Percentiles rank a stretch among this genome's conserved stretches.
phyloP scores from a whole-genome alignment of 2,888 invertebrate genomes.

The Ditylenchus weischeri region DNA sequence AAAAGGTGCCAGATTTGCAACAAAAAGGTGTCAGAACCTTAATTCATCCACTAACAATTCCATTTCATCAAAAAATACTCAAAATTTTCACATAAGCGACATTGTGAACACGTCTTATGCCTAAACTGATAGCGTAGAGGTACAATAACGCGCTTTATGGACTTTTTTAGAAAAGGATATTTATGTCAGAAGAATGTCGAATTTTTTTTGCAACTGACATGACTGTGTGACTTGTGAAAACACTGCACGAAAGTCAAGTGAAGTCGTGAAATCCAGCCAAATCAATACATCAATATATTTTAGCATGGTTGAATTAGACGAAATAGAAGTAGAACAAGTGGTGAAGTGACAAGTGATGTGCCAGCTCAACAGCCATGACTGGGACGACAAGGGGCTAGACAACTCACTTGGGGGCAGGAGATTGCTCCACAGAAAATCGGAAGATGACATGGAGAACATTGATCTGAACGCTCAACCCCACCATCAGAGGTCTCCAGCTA shows the following conservation, averaged over 20 bases:
- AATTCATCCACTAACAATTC: too few relatives aligned
- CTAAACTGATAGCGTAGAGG: too few relatives aligned
- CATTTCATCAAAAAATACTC: too few relatives aligned
- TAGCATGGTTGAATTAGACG: conserved; percentile 26
- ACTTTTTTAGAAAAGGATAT: too few relatives aligned
- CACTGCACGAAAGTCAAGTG: background rate
- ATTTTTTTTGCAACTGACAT: too few relatives aligned
- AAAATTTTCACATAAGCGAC: too few relatives aligned
- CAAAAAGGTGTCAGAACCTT: too few relatives aligned
- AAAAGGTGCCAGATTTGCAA: too few relatives aligned
- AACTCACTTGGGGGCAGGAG: background rate
- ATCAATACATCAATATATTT: background rate
- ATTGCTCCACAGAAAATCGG: background rate
- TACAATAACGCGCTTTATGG: too few relatives aligned
- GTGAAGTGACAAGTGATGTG: conserved; percentile 22
- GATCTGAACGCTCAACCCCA: background rate
- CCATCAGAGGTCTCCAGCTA: background rate
- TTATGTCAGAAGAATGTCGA: too few relatives aligned
- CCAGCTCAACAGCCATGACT: conserved; percentile 11
- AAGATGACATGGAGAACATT: background rate
- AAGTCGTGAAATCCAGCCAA: background rate
- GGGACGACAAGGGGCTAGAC: conserved; percentile 1
- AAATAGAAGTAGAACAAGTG: conserved; percentile 19
- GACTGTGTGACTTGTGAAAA: too few relatives aligned
- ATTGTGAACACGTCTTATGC: too few relatives aligned